Conservation (phyloP, 2,797 vertebrate genomes). For the Enteromius paludinosus region DNA sequence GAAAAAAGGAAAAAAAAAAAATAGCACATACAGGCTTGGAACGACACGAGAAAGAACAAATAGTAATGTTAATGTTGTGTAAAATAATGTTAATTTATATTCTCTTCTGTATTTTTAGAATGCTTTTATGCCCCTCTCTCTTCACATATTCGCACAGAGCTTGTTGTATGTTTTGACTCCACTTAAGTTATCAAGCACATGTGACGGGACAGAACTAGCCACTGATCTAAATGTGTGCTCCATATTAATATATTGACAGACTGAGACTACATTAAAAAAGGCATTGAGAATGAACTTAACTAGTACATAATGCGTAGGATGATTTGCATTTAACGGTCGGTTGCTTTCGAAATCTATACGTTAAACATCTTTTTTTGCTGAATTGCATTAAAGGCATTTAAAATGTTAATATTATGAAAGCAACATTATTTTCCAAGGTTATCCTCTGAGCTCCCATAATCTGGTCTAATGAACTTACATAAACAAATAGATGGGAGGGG, state of each 20-base stretch:
- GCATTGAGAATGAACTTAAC: not conserved
- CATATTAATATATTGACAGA: not conserved
- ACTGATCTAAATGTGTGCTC: conserved; percentile 20
- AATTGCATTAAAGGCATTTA: conserved; percentile 4
- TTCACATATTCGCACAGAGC: not conserved
- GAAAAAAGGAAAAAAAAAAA: not conserved
- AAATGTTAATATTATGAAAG: conserved; percentile 13
- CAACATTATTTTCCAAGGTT: conserved; percentile 38
- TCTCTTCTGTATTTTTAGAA: not conserved
- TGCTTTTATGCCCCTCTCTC: not conserved
- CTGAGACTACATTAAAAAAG: not conserved
- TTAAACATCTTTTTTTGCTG: not conserved
- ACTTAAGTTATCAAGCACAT: conserved; percentile 8
- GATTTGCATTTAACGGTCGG: not conserved
- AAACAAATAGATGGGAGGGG: conserved; percentile 21
- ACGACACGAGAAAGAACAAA: not conserved
- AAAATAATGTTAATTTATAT: not conserved
- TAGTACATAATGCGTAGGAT: not conserved
- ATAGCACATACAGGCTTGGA: not conserved
- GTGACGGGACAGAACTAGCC: conserved; percentile 12
- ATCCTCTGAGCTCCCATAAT: conserved; percentile 32
- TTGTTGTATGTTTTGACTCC: not conserved
- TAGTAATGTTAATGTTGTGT: too few species aligned
- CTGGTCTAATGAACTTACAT: conserved; percentile 46
- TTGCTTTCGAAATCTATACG: not conserved